Evolutionary conservation across 2,797 vertebrate genomes (phyloP).

Genomic region (Manis javanica): DNA sequence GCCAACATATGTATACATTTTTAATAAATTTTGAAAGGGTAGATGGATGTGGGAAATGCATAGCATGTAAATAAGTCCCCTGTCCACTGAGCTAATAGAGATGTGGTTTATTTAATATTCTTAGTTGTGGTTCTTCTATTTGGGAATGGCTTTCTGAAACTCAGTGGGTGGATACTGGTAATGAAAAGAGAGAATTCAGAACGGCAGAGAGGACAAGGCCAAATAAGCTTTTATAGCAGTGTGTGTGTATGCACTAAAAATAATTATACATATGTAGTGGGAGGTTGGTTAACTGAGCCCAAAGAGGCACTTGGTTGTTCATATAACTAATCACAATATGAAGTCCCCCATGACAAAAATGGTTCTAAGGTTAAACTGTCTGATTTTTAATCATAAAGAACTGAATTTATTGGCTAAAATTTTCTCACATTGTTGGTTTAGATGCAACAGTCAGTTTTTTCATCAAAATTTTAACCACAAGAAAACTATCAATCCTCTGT

Average conservation of each 20-base stretch:
- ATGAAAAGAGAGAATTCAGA: constrained; percentile 79
- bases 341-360: constrained; percentile 64
- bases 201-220: constrained; percentile 42
- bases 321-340: constrained; percentile 64
- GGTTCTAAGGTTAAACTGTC: constrained; percentile 55
- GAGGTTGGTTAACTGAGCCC: constrained; percentile 57
- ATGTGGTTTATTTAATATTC: constrained; percentile 77
- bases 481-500: constrained; percentile 48
- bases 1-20: constrained; percentile 49
- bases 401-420: constrained; percentile 49
- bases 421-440: background rate
- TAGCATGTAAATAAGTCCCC: constrained; percentile 64
- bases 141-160: constrained; percentile 73
- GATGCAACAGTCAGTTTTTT: constrained; percentile 31
- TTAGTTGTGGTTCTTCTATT: constrained; percentile 66
- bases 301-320: constrained; percentile 63
- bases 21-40: constrained; percentile 63
- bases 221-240: constrained; percentile 68
- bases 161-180: constrained; percentile 66
- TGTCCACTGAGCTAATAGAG: constrained; percentile 64
- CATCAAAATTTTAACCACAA: constrained; percentile 28
- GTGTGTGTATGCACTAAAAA: constrained; percentile 59
- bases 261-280: constrained; percentile 18
- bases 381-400: constrained; percentile 72
- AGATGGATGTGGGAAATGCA: constrained; percentile 54